Base-by-base conservation (phyloP, 2,888 invertebrate genomes). In the Pilophorus perplexus region DNA sequence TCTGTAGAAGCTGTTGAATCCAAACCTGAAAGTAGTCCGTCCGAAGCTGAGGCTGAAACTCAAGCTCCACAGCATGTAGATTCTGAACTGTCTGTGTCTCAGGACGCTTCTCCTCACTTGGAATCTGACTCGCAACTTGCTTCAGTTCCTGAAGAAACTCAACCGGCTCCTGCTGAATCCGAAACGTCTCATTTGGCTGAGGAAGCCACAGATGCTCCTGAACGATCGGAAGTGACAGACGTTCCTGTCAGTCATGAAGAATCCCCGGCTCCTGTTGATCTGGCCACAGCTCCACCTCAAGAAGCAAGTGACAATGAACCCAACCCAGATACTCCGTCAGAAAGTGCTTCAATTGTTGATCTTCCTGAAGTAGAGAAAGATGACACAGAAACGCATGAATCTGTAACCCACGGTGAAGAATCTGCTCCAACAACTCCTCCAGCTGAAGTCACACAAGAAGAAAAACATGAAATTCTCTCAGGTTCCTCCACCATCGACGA, bases 31-130 rank as follows among this genome's bases (percentile, higher is more conserved):
- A 28, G 25, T 40, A 25, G 60, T 25, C 44, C 60, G 6, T 55
- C 68, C 44, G 68, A 55, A 33, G 44, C 68, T 18, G 40, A 68
- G 37, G 55, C 60, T 12, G 44, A 42, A 14, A 22, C 22, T 3
- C 6, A 18, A 2, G 16, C 8, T 14, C 12, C 57, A 38, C 44
- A 68, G 33, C 42, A 40, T 16, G 25, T 66, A 28, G 50, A 28
- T 23, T 57, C 42, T n/a, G n/a, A n/a, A n/a, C n/a, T n/a, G n/a
- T n/a, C n/a, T n/a, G n/a, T n/a, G n/a, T n/a, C n/a, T n/a, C n/a
- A n/a, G 2, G 44, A 68, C 25, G 66, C 5, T 25, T 33, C 37
- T 42, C 54, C n/a, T n/a, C n/a, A n/a, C n/a, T n/a, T n/a, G n/a
- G n/a, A 52, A 16, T 44, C 40, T 37, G 68, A 62, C 4, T 20